phyloP scores from a whole-genome alignment of 1,140 invertebrate species.

The Chironomus striatipennis region DNA sequence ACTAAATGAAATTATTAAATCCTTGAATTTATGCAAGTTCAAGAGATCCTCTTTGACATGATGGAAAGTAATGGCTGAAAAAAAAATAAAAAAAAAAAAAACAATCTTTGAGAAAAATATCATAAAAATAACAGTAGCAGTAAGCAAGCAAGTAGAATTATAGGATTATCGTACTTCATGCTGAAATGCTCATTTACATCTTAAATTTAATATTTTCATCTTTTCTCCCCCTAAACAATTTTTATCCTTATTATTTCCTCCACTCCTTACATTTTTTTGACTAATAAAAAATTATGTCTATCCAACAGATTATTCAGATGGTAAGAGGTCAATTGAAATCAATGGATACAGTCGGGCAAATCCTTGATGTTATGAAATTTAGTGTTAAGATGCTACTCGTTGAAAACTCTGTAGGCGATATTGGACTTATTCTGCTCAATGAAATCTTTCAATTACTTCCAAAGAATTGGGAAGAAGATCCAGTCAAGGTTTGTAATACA shows the following conservation, averaged over 20 bases:
- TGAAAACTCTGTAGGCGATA: background rate
- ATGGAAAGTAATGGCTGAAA: too few relatives aligned
- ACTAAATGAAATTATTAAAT: too few relatives aligned
- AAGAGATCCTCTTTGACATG: too few relatives aligned
- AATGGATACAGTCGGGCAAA: background rate
- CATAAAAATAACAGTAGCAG: too few relatives aligned
- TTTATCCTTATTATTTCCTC: background rate
- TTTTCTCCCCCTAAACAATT: background rate
- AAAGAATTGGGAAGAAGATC: background rate
- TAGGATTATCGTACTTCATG: too few relatives aligned
- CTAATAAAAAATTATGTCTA: background rate
- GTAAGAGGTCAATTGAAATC: slow-evolving; percentile 7
- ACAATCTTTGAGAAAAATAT: too few relatives aligned
- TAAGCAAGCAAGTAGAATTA: too few relatives aligned
- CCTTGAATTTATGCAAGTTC: too few relatives aligned
- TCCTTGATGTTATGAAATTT: background rate
- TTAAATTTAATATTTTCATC: background rate
- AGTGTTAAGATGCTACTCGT: background rate
- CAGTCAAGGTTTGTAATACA: background rate
- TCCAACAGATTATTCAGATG: background rate
- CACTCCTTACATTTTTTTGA: too few relatives aligned
- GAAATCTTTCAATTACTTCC: background rate
- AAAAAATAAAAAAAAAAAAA: too few relatives aligned
- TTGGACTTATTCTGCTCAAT: background rate
- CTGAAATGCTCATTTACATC: background rate